These are phyloP conservation scores for Drosophila mayaguana DNA, from an alignment of 2,888 invertebrate species.

Conservation along the genomic window DNA sequence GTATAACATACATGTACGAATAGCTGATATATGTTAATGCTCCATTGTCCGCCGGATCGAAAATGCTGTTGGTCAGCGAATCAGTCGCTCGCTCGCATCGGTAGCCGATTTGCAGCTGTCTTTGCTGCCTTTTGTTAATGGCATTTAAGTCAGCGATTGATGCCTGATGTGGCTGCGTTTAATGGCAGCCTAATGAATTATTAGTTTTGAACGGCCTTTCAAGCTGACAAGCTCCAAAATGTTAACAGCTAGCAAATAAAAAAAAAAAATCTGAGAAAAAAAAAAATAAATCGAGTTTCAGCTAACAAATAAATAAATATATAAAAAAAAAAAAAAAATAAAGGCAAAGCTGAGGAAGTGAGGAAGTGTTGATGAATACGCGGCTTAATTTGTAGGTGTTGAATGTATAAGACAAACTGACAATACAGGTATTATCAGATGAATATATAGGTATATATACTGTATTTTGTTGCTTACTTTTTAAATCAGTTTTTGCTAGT, in stretches of 20 bases:
- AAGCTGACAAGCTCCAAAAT: constrained; percentile 44
- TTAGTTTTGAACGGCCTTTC: constrained; percentile 56
- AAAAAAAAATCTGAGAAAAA: constrained; percentile 18
- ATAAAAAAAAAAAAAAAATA: neutral
- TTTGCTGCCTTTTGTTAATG: constrained; percentile 47
- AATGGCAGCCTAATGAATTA: constrained; percentile 78
- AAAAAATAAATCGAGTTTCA: constrained; percentile 42
- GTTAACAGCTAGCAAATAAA: constrained; percentile 25
- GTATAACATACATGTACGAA: constrained; percentile 23
- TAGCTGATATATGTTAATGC: constrained; percentile 71
- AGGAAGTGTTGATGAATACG: constrained; percentile 1
- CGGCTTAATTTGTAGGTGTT: constrained; percentile 20
- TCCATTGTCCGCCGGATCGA: constrained; percentile 43
- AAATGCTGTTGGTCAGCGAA: constrained; percentile 50
- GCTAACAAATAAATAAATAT: constrained; percentile 12
- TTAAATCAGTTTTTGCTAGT: neutral
- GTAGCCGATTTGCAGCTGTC: constrained; percentile 64
- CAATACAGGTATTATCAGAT: neutral
- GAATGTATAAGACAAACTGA: constrained; percentile 1
- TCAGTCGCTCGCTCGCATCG: constrained; percentile 25
- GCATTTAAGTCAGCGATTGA: constrained; percentile 66
- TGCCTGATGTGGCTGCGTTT: constrained; percentile 45
- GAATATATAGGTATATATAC: neutral
- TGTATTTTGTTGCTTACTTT: neutral
- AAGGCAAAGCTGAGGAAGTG: constrained; percentile 41